Conservation (phyloP, 2,888 invertebrate species). For the Melinaea menophilus region DNA sequence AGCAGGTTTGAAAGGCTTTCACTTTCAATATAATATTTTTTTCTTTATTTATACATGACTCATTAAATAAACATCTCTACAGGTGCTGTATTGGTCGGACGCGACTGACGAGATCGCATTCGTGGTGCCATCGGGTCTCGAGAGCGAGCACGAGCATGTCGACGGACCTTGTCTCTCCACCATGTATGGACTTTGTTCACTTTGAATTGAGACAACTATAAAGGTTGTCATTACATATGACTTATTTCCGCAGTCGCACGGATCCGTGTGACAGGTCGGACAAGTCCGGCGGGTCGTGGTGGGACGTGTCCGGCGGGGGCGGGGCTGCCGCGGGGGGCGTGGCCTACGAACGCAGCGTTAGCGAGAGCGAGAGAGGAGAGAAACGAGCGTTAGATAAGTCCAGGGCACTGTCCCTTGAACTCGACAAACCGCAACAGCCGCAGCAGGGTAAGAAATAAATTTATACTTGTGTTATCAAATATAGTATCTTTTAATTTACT, state of each 20-base stretch:
- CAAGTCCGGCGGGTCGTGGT: conserved; percentile 49
- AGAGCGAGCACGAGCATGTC: conserved; percentile 60
- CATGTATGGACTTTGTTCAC: conserved; percentile 40
- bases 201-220: background rate
- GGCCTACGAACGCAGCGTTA: conserved; percentile 78
- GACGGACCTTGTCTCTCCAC: conserved; percentile 72
- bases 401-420: conserved; percentile 83
- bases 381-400: conserved; percentile 71
- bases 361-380: conserved; percentile 61
- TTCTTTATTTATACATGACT: background rate
- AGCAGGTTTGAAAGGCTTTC: conserved; percentile 66
- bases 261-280: conserved; percentile 41
- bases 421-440: conserved; percentile 68
- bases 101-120: conserved; percentile 96
- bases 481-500: background rate
- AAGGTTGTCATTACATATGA: background rate
- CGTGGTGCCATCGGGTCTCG: conserved; percentile 86
- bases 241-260: conserved; percentile 32
- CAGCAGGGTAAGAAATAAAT: conserved; percentile 2
- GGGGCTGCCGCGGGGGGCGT: conserved; percentile 58
- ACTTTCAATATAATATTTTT: background rate
- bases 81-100: conserved; percentile 96
- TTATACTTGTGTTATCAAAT: background rate
- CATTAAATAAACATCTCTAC: conserved; percentile 1
- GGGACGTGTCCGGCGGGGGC: conserved; percentile 62